phyloP scores from a whole-genome alignment of 2,888 invertebrate genomes.

The Chrysolina americana region DNA sequence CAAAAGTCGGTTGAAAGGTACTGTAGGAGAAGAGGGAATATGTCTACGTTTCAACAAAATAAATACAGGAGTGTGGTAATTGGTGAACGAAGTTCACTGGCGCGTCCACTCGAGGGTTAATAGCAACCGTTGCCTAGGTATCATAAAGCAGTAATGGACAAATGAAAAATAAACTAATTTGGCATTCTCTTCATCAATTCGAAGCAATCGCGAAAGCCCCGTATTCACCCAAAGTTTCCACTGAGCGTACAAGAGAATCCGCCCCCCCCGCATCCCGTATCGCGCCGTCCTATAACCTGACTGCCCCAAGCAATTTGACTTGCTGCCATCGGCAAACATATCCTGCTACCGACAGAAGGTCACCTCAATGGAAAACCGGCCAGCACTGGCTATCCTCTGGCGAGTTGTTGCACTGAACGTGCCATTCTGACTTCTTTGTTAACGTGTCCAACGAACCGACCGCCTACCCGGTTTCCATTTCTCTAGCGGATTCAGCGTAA shows the following conservation, averaged over 20 bases:
- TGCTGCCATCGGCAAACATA: slow-evolving; percentile 42
- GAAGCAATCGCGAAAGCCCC: no score
- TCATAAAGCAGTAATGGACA: no score
- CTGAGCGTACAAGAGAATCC: background rate
- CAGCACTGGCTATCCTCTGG: slow-evolving; percentile 35
- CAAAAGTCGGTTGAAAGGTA: no score
- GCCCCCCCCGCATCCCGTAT: background rate
- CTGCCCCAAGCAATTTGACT: slow-evolving; percentile 40
- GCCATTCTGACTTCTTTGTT: slow-evolving; percentile 42
- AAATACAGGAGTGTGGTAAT: no score
- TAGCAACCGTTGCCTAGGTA: no score
- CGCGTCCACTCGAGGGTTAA: no score
- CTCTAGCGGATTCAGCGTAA: slow-evolving; percentile 37
- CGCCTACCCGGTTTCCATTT: slow-evolving; percentile 34
- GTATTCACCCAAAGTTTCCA: background rate
- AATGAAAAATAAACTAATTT: no score
- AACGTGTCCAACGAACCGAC: slow-evolving; percentile 31
- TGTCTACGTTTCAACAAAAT: no score
- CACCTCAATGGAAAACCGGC: slow-evolving; percentile 39
- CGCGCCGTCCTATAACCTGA: slow-evolving; percentile 1
- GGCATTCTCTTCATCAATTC: no score
- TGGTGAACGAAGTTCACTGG: no score
- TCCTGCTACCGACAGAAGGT: slow-evolving; percentile 40
- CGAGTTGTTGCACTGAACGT: slow-evolving; percentile 39
- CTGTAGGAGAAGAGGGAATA: no score